A percentile compares a stretch with the other conserved stretches of the same genome.
These are phyloP conservation scores for Aphidius ervi DNA, from an alignment of 1,140 invertebrate genomes.

Conservation along the genomic window DNA sequence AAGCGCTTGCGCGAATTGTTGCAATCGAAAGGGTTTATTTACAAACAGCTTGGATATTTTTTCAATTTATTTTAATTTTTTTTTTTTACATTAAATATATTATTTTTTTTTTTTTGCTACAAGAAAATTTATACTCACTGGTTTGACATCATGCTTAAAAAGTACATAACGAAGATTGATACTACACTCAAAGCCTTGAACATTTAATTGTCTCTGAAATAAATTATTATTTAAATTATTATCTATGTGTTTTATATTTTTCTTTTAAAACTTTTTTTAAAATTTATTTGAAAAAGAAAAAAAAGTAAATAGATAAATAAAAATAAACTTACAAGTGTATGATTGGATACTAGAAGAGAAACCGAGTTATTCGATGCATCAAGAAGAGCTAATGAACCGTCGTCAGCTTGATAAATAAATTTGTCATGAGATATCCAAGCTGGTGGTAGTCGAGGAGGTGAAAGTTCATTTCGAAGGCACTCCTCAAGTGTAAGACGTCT, in stretches of 20 bases:
- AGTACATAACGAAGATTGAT: slow-evolving; percentile 75
- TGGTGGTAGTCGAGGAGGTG: slow-evolving; percentile 67
- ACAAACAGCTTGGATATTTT: not conserved
- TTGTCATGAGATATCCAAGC: slow-evolving; percentile 74
- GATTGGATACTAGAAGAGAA: slow-evolving; percentile 75
- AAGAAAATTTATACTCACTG: slow-evolving; percentile 58
- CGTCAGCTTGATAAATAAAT: slow-evolving; percentile 79
- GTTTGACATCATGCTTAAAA: slow-evolving; percentile 81
- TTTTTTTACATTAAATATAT: not conserved
- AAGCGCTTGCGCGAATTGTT: slow-evolving; percentile 6
- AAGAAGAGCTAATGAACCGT: slow-evolving; percentile 71
- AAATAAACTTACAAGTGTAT: slow-evolving; percentile 67
- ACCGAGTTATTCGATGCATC: slow-evolving; percentile 72
- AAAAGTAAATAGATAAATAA: no score
- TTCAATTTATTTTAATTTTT: not conserved
- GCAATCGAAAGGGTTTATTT: no score
- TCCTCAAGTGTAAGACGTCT: slow-evolving; percentile 76
- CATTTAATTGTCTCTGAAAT: slow-evolving; percentile 76
- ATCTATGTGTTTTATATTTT: not conserved
- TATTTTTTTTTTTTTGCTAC: not conserved
- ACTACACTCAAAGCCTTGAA: slow-evolving; percentile 76
- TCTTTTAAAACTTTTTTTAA: not conserved
- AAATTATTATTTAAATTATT: slow-evolving; percentile 19
- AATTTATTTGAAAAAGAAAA: no score
- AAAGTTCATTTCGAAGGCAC: slow-evolving; percentile 72